These are phyloP conservation scores for Hoplostethus mediterraneus DNA, from an alignment of 2,797 vertebrate genomes.

Conservation along the genomic window DNA sequence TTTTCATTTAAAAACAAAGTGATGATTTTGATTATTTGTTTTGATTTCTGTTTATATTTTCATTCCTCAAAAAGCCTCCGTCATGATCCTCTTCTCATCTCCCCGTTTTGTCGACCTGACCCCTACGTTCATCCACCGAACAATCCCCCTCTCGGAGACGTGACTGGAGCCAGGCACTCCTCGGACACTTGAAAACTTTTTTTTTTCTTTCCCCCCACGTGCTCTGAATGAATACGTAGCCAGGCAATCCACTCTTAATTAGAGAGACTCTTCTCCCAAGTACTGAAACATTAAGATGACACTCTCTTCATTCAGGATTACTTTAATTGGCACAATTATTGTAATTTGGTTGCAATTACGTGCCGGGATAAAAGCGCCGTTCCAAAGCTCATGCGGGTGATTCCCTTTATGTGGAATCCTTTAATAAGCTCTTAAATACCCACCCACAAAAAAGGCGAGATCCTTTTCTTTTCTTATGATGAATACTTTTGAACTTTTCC, in stretches of 20 bases:
- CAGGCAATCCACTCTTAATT: conserved; percentile 95
- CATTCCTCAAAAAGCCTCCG: not conserved
- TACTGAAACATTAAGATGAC: conserved; percentile 97
- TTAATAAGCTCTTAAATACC: conserved; percentile 90
- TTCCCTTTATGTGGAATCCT: conserved; percentile 89
- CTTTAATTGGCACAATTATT: conserved; percentile 99
- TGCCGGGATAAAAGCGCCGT: conserved; percentile 92
- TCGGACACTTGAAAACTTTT: conserved; percentile 82
- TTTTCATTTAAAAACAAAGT: not conserved
- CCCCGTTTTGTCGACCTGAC: conserved; percentile 50
- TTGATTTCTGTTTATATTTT: not conserved
- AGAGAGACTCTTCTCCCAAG: conserved; percentile 94
- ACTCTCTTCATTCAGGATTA: conserved; percentile 97
- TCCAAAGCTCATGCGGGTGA: conserved; percentile 89
- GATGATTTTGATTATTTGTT: not conserved
- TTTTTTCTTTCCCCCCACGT: conserved; percentile 77
- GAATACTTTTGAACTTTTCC: conserved; percentile 80
- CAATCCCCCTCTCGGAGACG: conserved; percentile 87
- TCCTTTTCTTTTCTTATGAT: conserved; percentile 78
- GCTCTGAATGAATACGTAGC: conserved; percentile 92
- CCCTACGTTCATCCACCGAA: conserved; percentile 70
- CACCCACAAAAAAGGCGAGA: conserved; percentile 72
- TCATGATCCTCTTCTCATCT: not conserved
- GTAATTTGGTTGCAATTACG: conserved; percentile 98
- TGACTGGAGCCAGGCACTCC: conserved; percentile 87